phyloP scores from a whole-genome alignment of 2,797 vertebrate genomes.

The Thaleichthys pacificus region DNA sequence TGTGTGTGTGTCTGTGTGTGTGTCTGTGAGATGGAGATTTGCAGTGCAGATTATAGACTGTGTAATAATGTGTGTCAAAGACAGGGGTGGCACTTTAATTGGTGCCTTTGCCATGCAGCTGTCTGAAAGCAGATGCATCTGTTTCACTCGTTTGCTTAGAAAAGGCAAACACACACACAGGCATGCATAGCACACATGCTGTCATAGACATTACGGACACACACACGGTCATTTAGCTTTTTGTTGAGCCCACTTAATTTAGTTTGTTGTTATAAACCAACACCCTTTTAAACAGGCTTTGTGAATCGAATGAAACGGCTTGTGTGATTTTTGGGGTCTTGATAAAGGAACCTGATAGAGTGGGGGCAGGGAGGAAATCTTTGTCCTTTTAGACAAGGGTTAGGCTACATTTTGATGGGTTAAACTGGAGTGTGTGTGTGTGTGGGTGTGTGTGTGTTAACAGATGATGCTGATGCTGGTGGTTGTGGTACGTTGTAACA shows the following conservation, averaged over 20 bases:
- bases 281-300: not conserved
- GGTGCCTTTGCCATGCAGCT: constrained; percentile 69
- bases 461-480: not conserved
- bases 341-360: not conserved
- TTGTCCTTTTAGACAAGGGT: not conserved
- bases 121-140: constrained; percentile 66
- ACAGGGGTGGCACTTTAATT: constrained; percentile 65
- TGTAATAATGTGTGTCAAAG: constrained; percentile 63
- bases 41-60: constrained; percentile 61
- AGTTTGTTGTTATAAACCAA: not conserved
- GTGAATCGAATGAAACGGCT: not conserved
- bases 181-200: not conserved
- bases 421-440: not conserved
- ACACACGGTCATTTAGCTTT: constrained; percentile 1
- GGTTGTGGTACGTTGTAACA: not conserved
- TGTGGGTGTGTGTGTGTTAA: not conserved
- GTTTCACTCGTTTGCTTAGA: constrained; percentile 50
- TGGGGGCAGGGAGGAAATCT: not conserved
- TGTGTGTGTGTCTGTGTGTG: constrained; percentile 37
- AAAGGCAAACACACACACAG: constrained; percentile 7
- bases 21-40: constrained; percentile 49
- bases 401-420: not conserved
- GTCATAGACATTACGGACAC: not conserved
- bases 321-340: not conserved
- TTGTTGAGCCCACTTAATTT: not conserved